Conservation (phyloP, 2,797 vertebrate species). For the Leptodactylus fallax region DNA sequence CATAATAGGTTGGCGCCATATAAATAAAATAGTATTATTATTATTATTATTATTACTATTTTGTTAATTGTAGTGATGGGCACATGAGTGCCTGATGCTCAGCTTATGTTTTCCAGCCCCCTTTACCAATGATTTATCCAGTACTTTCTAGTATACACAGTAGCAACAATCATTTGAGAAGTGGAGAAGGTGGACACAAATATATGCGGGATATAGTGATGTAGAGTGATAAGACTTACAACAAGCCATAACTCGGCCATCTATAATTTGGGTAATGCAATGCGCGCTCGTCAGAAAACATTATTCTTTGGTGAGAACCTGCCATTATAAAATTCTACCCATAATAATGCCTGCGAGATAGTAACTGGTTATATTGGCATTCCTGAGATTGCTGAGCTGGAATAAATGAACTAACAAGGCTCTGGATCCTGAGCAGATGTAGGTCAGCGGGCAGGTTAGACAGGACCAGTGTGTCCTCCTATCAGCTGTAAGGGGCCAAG, state of each 20-base stretch:
- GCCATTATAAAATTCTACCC: neutral
- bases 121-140: no score
- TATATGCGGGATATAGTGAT: neutral
- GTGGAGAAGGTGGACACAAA: neutral
- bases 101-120: no score
- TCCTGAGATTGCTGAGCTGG: slow-evolving; percentile 20
- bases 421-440: slow-evolving; percentile 9
- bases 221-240: neutral
- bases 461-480: slow-evolving; percentile 8
- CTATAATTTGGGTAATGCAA: neutral
- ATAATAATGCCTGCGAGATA: neutral
- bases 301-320: neutral
- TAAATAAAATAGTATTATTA: no score
- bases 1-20: no score
- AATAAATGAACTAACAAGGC: neutral
- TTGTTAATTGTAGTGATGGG: no score
- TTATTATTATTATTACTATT: no score
- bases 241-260: neutral
- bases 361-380: slow-evolving; percentile 19
- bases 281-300: neutral
- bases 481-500: neutral
- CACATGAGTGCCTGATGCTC: no score
- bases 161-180: neutral
- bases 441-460: slow-evolving; percentile 46
- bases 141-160: no score